Evolutionary conservation across 1,140 invertebrate species (phyloP).

Genomic region (Zaprionus davidi): DNA sequence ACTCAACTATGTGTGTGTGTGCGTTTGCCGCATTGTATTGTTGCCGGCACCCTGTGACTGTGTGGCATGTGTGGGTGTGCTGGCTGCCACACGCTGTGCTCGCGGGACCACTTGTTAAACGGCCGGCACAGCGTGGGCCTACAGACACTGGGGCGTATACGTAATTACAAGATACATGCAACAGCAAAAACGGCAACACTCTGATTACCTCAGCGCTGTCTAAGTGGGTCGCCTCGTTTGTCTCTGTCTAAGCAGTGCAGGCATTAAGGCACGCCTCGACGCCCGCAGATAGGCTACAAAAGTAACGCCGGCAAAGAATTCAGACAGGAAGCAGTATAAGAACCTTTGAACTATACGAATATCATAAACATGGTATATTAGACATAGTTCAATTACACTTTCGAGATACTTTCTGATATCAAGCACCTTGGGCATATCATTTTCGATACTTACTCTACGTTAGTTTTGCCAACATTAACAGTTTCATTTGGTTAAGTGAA

Average conservation of each 20-base stretch:
- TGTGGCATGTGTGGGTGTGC: slow-evolving; percentile 48
- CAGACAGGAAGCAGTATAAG: neutral
- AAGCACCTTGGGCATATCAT: too few species aligned
- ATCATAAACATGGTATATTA: neutral
- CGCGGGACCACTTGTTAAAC: slow-evolving; percentile 57
- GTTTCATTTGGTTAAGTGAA: too few species aligned
- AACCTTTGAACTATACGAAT: neutral
- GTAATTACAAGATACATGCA: slow-evolving; percentile 43
- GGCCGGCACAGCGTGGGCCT: slow-evolving; percentile 47
- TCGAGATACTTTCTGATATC: neutral
- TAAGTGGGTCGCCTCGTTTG: slow-evolving; percentile 50
- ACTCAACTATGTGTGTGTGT: slow-evolving; percentile 3
- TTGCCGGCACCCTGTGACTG: slow-evolving; percentile 21
- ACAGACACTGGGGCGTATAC: slow-evolving; percentile 49
- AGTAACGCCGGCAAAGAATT: neutral
- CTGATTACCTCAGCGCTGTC: slow-evolving; percentile 47
- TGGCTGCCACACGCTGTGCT: slow-evolving; percentile 25
- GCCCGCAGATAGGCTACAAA: slow-evolving; percentile 47
- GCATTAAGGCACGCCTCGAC: slow-evolving; percentile 24
- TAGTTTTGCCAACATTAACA: too few species aligned
- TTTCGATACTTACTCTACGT: too few species aligned
- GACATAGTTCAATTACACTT: neutral
- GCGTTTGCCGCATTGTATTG: slow-evolving; percentile 7
- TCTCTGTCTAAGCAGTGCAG: slow-evolving; percentile 20
- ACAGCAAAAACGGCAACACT: slow-evolving; percentile 24